phyloP scores from a whole-genome alignment of 2,888 invertebrate species.

The Phyllotreta cruciferae region DNA sequence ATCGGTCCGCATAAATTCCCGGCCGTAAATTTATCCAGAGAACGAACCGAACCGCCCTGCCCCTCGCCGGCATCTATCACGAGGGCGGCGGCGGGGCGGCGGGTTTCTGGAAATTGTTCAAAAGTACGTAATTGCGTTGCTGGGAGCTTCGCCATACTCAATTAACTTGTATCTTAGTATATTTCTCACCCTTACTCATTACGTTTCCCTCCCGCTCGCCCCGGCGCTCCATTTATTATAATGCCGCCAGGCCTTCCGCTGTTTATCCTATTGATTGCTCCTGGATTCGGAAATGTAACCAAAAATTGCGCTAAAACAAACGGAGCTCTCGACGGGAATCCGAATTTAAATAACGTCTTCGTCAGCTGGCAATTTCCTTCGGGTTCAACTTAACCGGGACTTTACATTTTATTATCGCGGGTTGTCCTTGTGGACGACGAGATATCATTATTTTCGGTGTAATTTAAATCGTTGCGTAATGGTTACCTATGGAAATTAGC shows the following conservation, averaged over 20 bases:
- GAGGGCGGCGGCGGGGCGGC: slow-evolving; percentile 48
- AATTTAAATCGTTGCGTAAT: slow-evolving; percentile 56
- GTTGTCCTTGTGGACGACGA: background rate
- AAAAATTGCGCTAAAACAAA: no score
- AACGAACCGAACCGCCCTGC: slow-evolving; percentile 47
- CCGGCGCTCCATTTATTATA: slow-evolving; percentile 19
- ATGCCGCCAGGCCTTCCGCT: slow-evolving; percentile 31
- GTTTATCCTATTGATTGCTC: slow-evolving; percentile 36
- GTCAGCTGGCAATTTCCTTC: no score
- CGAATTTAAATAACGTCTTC: no score
- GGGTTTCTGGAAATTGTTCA: slow-evolving; percentile 52
- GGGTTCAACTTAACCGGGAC: slow-evolving; percentile 24
- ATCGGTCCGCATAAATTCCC: slow-evolving; percentile 20
- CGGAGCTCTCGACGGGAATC: no score
- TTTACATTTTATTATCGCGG: slow-evolving; percentile 28
- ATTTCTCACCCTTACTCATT: slow-evolving; percentile 50
- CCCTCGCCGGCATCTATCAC: slow-evolving; percentile 50
- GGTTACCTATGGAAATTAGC: slow-evolving; percentile 54
- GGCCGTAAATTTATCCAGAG: slow-evolving; percentile 28
- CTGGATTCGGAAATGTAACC: no score
- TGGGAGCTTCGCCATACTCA: slow-evolving; percentile 51
- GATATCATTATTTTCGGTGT: slow-evolving; percentile 55
- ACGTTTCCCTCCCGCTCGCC: slow-evolving; percentile 43
- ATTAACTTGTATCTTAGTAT: slow-evolving; percentile 52
- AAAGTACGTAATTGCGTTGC: slow-evolving; percentile 56